Evolutionary conservation across 2,113 vertebrate genomes (phyloP).

Genomic region (Nothobranchius kuhntae): DNA sequence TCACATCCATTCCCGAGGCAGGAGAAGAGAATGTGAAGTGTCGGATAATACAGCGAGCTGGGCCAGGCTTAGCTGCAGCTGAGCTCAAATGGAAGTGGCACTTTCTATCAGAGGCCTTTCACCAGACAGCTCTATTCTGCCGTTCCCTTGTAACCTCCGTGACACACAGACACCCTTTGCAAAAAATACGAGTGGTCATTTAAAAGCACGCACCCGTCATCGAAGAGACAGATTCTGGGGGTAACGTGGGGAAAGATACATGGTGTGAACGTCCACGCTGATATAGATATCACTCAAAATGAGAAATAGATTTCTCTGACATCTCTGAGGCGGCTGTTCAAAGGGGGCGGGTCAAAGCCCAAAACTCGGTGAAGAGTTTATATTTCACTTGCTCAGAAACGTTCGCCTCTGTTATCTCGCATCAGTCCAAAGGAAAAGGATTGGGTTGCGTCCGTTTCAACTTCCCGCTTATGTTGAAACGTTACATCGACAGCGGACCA

Average conservation of each 20-base stretch:
- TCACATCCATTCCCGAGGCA: slow-evolving; percentile 69
- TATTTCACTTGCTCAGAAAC: slow-evolving; percentile 68
- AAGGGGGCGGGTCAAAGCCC: slow-evolving; percentile 39
- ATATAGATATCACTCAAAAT: slow-evolving; percentile 67
- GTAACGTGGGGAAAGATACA: slow-evolving; percentile 46
- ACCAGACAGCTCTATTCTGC: slow-evolving; percentile 70
- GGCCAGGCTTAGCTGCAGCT: slow-evolving; percentile 65
- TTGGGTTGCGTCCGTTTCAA: slow-evolving; percentile 51
- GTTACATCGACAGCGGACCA: slow-evolving; percentile 41
- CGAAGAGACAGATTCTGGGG: slow-evolving; percentile 52
- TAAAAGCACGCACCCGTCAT: slow-evolving; percentile 52
- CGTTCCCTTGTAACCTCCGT: slow-evolving; percentile 58
- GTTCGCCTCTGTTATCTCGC: slow-evolving; percentile 56
- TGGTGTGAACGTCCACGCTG: slow-evolving; percentile 44
- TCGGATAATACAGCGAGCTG: slow-evolving; percentile 70
- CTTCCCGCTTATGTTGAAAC: slow-evolving; percentile 60
- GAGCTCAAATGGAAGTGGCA: slow-evolving; percentile 74
- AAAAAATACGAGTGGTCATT: slow-evolving; percentile 60
- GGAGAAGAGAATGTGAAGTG: slow-evolving; percentile 69
- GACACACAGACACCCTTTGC: slow-evolving; percentile 50
- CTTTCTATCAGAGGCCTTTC: slow-evolving; percentile 72
- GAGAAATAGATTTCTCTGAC: slow-evolving; percentile 60
- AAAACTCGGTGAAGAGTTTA: slow-evolving; percentile 62
- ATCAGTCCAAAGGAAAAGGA: slow-evolving; percentile 55
- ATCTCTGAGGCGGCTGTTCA: slow-evolving; percentile 48